Evolutionary conservation across 2,888 invertebrate genomes (phyloP), one percentile per base, ranked within the genome.

Genomic region (Gymnocheta viridis): DNA sequence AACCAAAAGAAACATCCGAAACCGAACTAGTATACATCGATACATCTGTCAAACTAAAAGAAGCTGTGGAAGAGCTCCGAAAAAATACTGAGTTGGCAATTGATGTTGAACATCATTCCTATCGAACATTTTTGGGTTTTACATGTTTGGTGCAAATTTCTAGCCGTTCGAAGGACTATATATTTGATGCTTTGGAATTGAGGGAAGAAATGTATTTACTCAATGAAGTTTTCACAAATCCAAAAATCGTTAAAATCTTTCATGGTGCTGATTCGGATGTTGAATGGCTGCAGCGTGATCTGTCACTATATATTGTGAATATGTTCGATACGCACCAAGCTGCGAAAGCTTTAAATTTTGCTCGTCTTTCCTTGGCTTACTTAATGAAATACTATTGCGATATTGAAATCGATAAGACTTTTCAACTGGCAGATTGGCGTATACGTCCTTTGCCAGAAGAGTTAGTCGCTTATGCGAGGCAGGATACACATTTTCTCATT

Each of bases 281-380:
- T 19, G 93, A 95, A 38, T 99, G 99, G 99, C 92, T 99, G 35
- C 99, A 99, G 91, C 93, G 98, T 17, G 99, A 99, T 93, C 95
- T 99, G 76, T 96, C 98, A 0, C 90, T 99, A 1, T 99, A 99
- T 90, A 92, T 99, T 2, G 98, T 99, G 0, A 98, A 99, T 87
- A 94, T 99, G 95, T 99, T 99, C 91, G 99, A 99, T 91, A 99
- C 99, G 0, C 95, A 97, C 89, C 95, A 96, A 89, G 99, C 98
- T 0, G 95, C 97, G 0, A 94, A 95, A 86, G 93, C 94, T 2
- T 93, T 99, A 0, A 94, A 94, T 27, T 93, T 96, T 83, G 93
- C 95, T 0, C 94, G 95, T 17, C 93, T 96, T 1, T 97, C 98
- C 4, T 92, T 97, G 66, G 95, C 96, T 0, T 95, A 95, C 90